A percentile compares a stretch with the other conserved stretches of the same genome.
phyloP scores from a whole-genome alignment of 2,113 vertebrate genomes.

The Anolis sagrei region DNA sequence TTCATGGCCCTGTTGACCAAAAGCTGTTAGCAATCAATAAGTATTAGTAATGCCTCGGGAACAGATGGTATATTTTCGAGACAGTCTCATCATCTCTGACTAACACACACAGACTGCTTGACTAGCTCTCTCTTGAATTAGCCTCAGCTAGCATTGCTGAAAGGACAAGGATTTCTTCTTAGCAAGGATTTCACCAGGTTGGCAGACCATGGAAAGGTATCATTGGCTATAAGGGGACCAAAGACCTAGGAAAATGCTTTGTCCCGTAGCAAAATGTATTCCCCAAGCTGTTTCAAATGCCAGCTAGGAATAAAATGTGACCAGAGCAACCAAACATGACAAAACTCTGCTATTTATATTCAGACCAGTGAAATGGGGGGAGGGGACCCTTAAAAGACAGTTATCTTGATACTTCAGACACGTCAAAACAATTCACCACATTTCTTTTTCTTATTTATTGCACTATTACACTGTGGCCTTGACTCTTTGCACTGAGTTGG shows the following conservation, averaged over 20 bases:
- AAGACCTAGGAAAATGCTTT: conserved; percentile 16
- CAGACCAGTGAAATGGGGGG: neutral
- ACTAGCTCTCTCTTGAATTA: conserved; percentile 13
- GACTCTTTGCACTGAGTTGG: conserved; percentile 1
- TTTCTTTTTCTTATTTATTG: conserved; percentile 13
- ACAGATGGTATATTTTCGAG: conserved; percentile 13
- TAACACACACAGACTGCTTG: neutral
- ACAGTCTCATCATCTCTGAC: conserved; percentile 12
- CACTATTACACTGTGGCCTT: conserved; percentile 13
- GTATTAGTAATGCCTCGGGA: conserved; percentile 36
- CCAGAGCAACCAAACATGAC: neutral
- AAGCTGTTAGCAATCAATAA: conserved; percentile 36
- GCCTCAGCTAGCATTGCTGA: neutral
- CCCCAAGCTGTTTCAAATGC: conserved; percentile 6
- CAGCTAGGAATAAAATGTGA: conserved; percentile 15
- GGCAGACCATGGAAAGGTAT: conserved; percentile 21
- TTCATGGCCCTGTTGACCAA: conserved; percentile 37
- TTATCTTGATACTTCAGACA: conserved; percentile 28
- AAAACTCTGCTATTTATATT: neutral
- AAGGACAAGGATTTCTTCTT: neutral
- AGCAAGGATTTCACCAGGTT: neutral
- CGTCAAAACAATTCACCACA: conserved; percentile 16
- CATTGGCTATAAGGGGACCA: conserved; percentile 21
- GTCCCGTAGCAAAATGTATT: conserved; percentile 20
- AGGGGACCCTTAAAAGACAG: neutral